phyloP scores from a whole-genome alignment of 2,888 invertebrate species.

The Volucella inflata region DNA sequence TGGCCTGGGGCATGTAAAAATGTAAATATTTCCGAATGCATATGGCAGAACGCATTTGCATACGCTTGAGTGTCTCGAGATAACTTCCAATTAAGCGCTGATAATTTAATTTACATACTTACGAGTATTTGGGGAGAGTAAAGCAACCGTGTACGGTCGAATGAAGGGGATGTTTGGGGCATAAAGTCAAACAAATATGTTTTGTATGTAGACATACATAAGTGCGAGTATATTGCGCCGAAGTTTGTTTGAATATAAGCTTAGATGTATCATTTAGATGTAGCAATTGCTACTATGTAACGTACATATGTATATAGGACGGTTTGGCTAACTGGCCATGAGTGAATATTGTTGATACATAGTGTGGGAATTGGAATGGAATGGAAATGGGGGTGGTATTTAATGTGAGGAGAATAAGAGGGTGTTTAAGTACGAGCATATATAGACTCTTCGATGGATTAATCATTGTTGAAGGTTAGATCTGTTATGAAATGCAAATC shows the following conservation, averaged over 20 bases:
- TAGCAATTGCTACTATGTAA: conserved; percentile 23
- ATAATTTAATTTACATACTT: conserved; percentile 74
- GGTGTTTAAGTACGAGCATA: conserved; percentile 9
- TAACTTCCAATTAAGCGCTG: conserved; percentile 75
- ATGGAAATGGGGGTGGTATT: conserved; percentile 8
- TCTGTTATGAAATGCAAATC: no score
- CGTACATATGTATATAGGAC: no score
- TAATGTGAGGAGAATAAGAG: conserved; percentile 32
- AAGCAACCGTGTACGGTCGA: not conserved
- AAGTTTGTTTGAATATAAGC: conserved; percentile 46
- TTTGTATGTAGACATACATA: no score
- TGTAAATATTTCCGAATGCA: conserved; percentile 73
- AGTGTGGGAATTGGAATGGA: conserved; percentile 7
- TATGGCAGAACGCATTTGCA: conserved; percentile 70
- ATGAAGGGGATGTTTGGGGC: not conserved
- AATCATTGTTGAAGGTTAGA: conserved; percentile 41
- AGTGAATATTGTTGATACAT: conserved; percentile 8
- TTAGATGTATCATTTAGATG: conserved; percentile 13
- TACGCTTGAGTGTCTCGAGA: conserved; percentile 70
- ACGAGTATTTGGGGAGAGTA: conserved; percentile 24
- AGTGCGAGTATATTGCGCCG: not conserved
- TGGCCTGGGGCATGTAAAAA: conserved; percentile 66
- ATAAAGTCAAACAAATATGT: conserved; percentile 30
- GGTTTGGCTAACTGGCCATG: not conserved
- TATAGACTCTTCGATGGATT: conserved; percentile 8